Evolutionary conservation across 2,113 vertebrate genomes (phyloP), one percentile per base, ranked within the genome.

Genomic region (Microtus montanus): DNA sequence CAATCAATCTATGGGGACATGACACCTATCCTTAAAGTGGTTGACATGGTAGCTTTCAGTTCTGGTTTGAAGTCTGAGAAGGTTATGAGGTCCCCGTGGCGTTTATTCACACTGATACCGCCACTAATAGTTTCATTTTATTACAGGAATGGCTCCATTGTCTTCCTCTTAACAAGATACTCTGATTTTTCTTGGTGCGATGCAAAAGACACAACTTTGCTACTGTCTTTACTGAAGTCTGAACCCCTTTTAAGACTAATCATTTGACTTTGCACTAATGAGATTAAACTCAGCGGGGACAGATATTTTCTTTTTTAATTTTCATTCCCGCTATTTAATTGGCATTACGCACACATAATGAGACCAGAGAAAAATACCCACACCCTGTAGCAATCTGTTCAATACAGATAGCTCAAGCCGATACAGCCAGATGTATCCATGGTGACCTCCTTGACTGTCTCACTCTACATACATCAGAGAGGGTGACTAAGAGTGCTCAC

Each of bases 291-390:
- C 96, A 97, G 96, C 95, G 96, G 96, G 93, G 87, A 92, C 74
- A 96, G 97, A 93, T 97, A 96, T 95, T 97, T 97, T 97, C 93
- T 93, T 95, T 96, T 97, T 91, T 44, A 95, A 97, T 97, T 97
- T 97, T 97, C 88, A 92, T 97, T 95, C 88, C 85, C 83, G 79
- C 96, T 98, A 96, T 97, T 97, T 97, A 97, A 97, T 97, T 97
- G 97, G 93, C 93, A 96, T 97, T 86, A 91, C 70, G 89, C 35
- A 93, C 93, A 94, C 86, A 95, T 92, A 96, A 97, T 95, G 95
- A 96, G 93, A 93, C 89, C 73, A 96, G 93, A 13, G 94, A 96
- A 90, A 38, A n/a, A 71, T 30, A 30, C n/a, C 35, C 15, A 54
- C 28, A 89, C 83, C 86, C 90, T 92, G 68, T 96, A 97, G 94